Percentiles rank a stretch among this genome's conserved stretches.
Conservation (phyloP, 2,797 vertebrate genomes). For the Chaetophractus vellerosus region DNA sequence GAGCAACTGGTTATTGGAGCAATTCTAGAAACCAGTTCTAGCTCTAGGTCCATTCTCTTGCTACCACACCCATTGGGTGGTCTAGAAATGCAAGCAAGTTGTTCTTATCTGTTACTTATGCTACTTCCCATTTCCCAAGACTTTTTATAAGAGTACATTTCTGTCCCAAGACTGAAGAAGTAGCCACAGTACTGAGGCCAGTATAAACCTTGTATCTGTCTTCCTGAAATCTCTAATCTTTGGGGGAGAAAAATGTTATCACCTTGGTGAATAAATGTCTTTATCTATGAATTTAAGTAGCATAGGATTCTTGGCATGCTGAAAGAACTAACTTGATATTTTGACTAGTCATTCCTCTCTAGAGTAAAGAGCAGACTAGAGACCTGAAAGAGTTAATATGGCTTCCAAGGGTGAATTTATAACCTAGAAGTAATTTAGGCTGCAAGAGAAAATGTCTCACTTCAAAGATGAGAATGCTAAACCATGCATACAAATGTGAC, state of each 20-base stretch:
- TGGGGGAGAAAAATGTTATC: background rate
- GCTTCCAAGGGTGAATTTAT: constrained; percentile 74
- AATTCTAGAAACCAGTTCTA: background rate
- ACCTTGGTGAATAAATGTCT: background rate
- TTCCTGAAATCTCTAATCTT: constrained; percentile 45
- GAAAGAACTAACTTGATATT: constrained; percentile 29
- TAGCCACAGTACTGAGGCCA: background rate
- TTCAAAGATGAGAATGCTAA: constrained; percentile 75
- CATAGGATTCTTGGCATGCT: constrained; percentile 47
- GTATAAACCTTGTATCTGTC: background rate
- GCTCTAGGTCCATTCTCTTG: background rate
- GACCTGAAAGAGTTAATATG: constrained; percentile 69
- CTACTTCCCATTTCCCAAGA: background rate
- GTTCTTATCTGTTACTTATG: background rate
- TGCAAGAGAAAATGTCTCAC: constrained; percentile 76
- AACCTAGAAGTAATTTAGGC: constrained; percentile 80
- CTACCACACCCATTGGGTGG: background rate
- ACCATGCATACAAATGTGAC: constrained; percentile 74
- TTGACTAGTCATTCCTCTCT: background rate
- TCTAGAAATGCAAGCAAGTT: background rate
- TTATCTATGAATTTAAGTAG: constrained; percentile 57
- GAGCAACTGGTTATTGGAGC: background rate
- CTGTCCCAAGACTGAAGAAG: background rate
- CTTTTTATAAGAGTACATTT: constrained; percentile 13
- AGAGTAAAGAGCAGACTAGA: background rate